Evolutionary conservation across 37 sponge, comb jelly and placozoan genomes (phyloP), one percentile per base, ranked within the genome.

Genomic region (Ephydatia muelleri): DNA sequence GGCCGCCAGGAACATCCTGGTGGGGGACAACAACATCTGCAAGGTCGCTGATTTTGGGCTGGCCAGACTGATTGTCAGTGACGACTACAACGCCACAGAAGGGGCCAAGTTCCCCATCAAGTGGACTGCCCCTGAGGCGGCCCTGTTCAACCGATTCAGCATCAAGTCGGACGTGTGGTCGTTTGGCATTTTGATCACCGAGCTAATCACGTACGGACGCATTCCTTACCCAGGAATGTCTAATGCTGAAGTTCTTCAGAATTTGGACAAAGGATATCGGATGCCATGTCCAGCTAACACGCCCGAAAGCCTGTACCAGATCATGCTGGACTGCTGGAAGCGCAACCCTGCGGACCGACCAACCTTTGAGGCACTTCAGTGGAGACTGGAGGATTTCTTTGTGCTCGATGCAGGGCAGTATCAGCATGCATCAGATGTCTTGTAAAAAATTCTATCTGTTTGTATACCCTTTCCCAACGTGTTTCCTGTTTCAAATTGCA

Each of bases 111-210:
- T 98, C 88, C 99, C 99, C 72, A 98, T 98, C 77, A 98, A 98
- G 77, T 98, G 99, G 99, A 98, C 99, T 0, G 99, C 99, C 23
- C 97, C 99, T 21, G 99, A 98, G 73, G 99, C 99, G 29, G 95
- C 96, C n/a, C 87, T 95, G 64, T 97, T 93, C 87, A 97, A 91
- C 69, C 73, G 97, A 8, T 98, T 98, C 88, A 91, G 92, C 68
- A 98, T 96, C 73, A 98, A 98, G 81, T 98, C 99, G 21, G 99
- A 98, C 72, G 99, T 98, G 38, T 98, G 99, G 99, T 94, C 95
- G 29, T 98, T 94, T 84, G 99, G 99, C 21, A 84, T 98, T 38
- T 85, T 98, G 25, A 81, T 98, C 67, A 96, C 95, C 9, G 99
- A 98, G 78, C 79, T 98, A 28, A 92, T 98, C 39, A 57, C 57